Conservation (phyloP, 2,888 invertebrate species). For the Meliscaeva auricollis region DNA sequence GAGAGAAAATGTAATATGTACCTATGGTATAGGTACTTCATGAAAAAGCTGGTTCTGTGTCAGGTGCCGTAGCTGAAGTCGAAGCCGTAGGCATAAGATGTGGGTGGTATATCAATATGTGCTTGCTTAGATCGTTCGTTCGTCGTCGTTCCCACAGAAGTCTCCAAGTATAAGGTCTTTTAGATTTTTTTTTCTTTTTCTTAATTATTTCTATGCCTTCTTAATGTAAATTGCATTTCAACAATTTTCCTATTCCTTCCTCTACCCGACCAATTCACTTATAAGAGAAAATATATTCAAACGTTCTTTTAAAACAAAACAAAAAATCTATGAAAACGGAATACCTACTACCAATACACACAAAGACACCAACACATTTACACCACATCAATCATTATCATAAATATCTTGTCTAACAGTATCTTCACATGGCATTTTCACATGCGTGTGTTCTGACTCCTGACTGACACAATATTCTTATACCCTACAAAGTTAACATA, state of each 20-base stretch:
- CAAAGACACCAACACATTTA: not conserved
- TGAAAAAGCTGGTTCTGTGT: slow-evolving; percentile 16
- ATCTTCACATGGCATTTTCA: slow-evolving; percentile 56
- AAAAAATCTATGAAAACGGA: slow-evolving; percentile 19
- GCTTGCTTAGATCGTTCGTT: not conserved
- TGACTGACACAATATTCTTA: no score
- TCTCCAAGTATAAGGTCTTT: no score
- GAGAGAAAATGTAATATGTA: slow-evolving; percentile 21
- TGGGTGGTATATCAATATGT: slow-evolving; percentile 10
- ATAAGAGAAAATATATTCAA: slow-evolving; percentile 37
- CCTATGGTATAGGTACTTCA: not conserved
- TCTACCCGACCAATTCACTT: slow-evolving; percentile 45
- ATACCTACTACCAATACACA: not conserved
- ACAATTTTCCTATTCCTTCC: slow-evolving; percentile 44
- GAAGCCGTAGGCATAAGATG: not conserved
- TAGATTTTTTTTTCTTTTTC: not conserved
- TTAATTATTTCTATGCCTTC: slow-evolving; percentile 66
- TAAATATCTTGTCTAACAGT: slow-evolving; percentile 67
- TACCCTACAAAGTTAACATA: not conserved
- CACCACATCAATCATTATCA: slow-evolving; percentile 68
- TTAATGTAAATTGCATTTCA: slow-evolving; percentile 61
- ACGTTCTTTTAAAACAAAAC: slow-evolving; percentile 15
- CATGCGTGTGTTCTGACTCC: slow-evolving; percentile 18
- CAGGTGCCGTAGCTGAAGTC: slow-evolving; percentile 3
- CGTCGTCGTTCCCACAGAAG: not conserved